A percentile compares a stretch with the other conserved stretches of the same genome.
phyloP scores from a whole-genome alignment of 2,797 vertebrate species.

The Sebastes dallii region DNA sequence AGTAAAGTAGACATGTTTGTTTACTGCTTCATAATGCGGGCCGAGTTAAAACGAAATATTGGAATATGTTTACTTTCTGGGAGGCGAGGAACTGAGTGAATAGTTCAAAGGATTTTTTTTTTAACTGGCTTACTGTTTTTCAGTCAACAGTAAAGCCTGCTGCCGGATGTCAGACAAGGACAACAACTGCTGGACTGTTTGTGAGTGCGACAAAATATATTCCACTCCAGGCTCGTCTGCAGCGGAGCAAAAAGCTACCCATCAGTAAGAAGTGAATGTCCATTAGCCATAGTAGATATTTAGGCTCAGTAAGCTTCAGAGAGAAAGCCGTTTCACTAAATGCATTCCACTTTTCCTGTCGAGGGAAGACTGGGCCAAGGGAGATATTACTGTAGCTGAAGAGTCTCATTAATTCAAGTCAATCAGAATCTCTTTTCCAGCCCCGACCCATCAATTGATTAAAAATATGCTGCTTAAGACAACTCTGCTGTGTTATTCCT shows the following conservation, averaged over 20 bases:
- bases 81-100: constrained; percentile 4
- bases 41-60: constrained; percentile 16
- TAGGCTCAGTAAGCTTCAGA: constrained; percentile 2
- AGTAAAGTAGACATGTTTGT: constrained; percentile 1
- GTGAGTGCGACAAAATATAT: constrained; percentile 35
- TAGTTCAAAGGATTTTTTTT: not conserved
- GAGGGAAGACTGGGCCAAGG: constrained; percentile 5
- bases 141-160: constrained; percentile 21
- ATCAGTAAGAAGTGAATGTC: constrained; percentile 27
- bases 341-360: constrained; percentile 13
- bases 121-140: constrained; percentile 22
- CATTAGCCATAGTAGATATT: constrained; percentile 37
- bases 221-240: constrained; percentile 27
- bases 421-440: not conserved
- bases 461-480: not conserved
- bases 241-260: constrained; percentile 23
- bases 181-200: constrained; percentile 25
- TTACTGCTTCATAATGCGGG: constrained; percentile 1
- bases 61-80: constrained; percentile 14
- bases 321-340: constrained; percentile 6
- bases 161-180: constrained; percentile 3
- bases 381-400: constrained; percentile 11
- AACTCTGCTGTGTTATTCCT: not conserved
- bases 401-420: constrained; percentile 22
- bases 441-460: not conserved